Conservation (phyloP, 2,888 invertebrate genomes). For the Leuctra nigra region DNA sequence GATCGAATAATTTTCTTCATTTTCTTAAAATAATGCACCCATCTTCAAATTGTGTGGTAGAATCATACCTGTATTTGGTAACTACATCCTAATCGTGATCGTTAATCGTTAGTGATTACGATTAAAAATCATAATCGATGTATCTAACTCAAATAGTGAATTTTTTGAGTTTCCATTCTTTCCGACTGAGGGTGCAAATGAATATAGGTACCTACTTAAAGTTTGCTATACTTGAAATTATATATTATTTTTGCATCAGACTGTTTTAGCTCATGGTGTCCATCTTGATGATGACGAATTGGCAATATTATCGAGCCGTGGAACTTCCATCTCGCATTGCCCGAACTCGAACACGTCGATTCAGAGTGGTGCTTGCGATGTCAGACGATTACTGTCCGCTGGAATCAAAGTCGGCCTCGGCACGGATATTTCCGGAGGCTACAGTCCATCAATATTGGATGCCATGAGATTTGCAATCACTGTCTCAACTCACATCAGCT, state of each 20-base stretch:
- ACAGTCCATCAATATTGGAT: slow-evolving; percentile 66
- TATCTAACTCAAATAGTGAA: too few species aligned
- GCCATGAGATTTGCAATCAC: slow-evolving; percentile 66
- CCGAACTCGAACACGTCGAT: slow-evolving; percentile 79
- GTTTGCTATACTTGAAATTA: too few species aligned
- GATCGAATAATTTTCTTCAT: too few species aligned
- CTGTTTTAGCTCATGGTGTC: slow-evolving; percentile 79
- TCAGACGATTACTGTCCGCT: slow-evolving; percentile 53
- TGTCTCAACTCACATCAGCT: slow-evolving; percentile 62
- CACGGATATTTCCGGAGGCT: slow-evolving; percentile 85
- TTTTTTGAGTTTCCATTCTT: too few species aligned
- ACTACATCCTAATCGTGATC: too few species aligned
- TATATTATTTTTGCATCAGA: slow-evolving; percentile 44
- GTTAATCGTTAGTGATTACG: too few species aligned
- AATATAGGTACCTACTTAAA: too few species aligned
- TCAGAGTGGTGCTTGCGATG: slow-evolving; percentile 74
- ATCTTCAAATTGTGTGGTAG: too few species aligned
- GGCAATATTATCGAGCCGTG: slow-evolving; percentile 49
- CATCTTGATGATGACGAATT: slow-evolving; percentile 66
- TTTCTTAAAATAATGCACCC: too few species aligned
- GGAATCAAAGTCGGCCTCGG: slow-evolving; percentile 76
- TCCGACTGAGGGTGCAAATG: too few species aligned
- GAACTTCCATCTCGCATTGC: slow-evolving; percentile 74
- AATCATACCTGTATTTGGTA: too few species aligned
- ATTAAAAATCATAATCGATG: too few species aligned